Conservation (phyloP, 2,888 invertebrate species). For the Zonitis immaculata region DNA sequence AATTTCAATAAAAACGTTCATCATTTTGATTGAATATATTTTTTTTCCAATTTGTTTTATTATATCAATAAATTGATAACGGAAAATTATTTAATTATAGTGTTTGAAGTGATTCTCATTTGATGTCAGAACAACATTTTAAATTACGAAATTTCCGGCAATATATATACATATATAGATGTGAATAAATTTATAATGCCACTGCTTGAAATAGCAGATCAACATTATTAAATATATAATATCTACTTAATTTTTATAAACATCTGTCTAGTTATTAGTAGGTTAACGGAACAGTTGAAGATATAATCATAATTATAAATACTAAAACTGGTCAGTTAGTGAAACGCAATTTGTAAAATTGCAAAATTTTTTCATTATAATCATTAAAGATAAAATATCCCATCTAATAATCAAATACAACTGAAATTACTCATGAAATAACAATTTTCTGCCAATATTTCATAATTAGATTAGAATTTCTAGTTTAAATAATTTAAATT, state of each 20-base stretch:
- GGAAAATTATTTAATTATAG: background rate
- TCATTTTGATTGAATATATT: no score
- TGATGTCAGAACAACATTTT: background rate
- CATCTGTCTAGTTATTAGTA: slow-evolving; percentile 15
- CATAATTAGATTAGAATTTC: no score
- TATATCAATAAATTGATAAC: background rate
- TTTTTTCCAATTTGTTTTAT: no score
- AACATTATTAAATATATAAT: slow-evolving; percentile 1
- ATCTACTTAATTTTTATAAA: slow-evolving; percentile 4
- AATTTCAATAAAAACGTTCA: background rate
- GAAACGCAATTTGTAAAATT: slow-evolving; percentile 9
- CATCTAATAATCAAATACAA: no score
- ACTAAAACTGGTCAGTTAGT: slow-evolving; percentile 17
- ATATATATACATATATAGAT: background rate
- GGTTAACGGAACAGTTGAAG: slow-evolving; percentile 21
- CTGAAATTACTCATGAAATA: no score
- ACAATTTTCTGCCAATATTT: no score
- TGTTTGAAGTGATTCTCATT: background rate
- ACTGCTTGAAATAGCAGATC: background rate
- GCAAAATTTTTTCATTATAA: background rate
- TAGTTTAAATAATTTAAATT: no score
- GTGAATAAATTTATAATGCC: background rate
- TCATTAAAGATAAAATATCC: no score
- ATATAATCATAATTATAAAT: slow-evolving; percentile 8
- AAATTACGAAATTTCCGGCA: background rate